Evolutionary conservation across 1,140 invertebrate species (phyloP), one percentile per base, ranked within the genome.

Genomic region (Zelostemma sp.): DNA sequence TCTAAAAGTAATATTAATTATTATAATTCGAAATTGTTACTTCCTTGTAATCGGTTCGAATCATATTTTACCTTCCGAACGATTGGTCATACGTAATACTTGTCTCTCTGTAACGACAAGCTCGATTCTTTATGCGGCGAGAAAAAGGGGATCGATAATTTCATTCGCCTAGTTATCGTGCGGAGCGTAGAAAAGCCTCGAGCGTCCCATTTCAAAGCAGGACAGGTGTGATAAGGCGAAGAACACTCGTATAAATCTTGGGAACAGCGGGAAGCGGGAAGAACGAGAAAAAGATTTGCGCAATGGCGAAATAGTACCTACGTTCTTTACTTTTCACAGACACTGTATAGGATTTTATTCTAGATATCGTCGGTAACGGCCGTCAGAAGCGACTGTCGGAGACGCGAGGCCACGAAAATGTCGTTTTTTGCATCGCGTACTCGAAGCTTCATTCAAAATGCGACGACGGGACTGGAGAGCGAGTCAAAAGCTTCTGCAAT

Each of bases 231-330:
- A 64, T 70, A 70, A 70, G 60, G 51, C 61, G 53, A 61, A 61
- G 61, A 70, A 70, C 67, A 70, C 57, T 70, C 67, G 61, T 64
- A 70, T 64, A 69, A 69, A 64, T 69, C 60, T 69, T 68, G 41
- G n/a, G n/a, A 49, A 43, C 33, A 38, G 21, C 51, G n/a, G 48
- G 25, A 50, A 16, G 40, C 6, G 40, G 12, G 12, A 55, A 60
- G 51, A 68, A 68, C 50, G 60, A 64, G 60, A 64, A 64, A 64
- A 69, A 69, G 60, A 69, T 68, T 68, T 45, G 65, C 58, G 35
- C 58, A 49, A 48, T 17, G 28, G 45, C 53, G 53, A 67, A 66
- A 49, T 59, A 58, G 40, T 35, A 28, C 8, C n/a, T n/a, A 33
- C 54, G 63, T 66, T 14, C 56, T 66, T 53, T 57, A 51, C 9